A percentile compares a stretch with the other conserved stretches of the same genome.
These are phyloP conservation scores for Neosilurus mollespiculum DNA, from an alignment of 2,797 vertebrate genomes.

Conservation along the genomic window DNA sequence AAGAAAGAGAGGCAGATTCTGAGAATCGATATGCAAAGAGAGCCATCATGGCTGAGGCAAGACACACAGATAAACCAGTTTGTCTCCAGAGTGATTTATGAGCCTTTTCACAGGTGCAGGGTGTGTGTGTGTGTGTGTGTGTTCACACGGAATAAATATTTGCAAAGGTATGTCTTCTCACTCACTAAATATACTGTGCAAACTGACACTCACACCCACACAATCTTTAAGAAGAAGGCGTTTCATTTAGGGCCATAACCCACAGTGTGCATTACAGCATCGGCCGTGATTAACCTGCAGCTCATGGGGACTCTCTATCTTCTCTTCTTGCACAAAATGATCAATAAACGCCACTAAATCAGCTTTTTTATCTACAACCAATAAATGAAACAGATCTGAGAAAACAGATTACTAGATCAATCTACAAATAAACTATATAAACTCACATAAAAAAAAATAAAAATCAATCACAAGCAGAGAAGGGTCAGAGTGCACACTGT, in stretches of 20 bases:
- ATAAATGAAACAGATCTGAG: constrained; percentile 1
- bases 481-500: background rate
- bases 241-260: background rate
- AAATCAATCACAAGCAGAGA: constrained; percentile 64
- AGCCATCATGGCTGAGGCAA: constrained; percentile 31
- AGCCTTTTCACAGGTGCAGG: constrained; percentile 45
- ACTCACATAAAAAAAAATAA: constrained; percentile 21
- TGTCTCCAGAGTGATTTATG: constrained; percentile 49
- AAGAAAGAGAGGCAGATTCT: constrained; percentile 26
- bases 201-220: background rate
- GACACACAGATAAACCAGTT: constrained; percentile 45
- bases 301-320: background rate
- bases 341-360: constrained; percentile 16
- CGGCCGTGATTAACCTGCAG: background rate
- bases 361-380: background rate
- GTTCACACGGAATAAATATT: constrained; percentile 2
- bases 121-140: constrained; percentile 8
- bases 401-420: constrained; percentile 26
- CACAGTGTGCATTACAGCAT: background rate
- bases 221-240: background rate
- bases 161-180: constrained; percentile 37
- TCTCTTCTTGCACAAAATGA: background rate
- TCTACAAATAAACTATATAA: constrained; percentile 16
- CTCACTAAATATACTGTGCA: constrained; percentile 13
- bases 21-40: constrained; percentile 43